A percentile compares a stretch with the other conserved stretches of the same genome.
These are phyloP conservation scores for Pyrocoelia pectoralis DNA, from an alignment of 2,888 invertebrate species.

Conservation along the genomic window DNA sequence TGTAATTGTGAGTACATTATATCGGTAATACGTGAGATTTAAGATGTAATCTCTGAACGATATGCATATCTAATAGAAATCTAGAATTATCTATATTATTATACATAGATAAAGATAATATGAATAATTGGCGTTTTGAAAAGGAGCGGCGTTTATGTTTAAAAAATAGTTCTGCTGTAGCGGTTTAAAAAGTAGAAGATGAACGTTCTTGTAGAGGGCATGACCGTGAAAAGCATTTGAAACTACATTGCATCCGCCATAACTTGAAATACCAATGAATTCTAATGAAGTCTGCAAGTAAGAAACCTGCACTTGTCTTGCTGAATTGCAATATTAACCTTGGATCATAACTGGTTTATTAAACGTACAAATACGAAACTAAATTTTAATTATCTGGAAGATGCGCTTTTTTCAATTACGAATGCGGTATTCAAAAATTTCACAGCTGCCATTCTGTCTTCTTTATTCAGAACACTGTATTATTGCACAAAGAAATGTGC, in stretches of 20 bases:
- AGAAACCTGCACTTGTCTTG: conserved; percentile 13
- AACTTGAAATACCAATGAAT: conserved; percentile 37
- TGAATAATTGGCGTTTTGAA: too few relatives aligned
- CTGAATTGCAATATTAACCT: conserved; percentile 15
- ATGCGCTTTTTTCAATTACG: not conserved
- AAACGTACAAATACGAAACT: conserved; percentile 3
- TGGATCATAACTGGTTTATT: conserved; percentile 28
- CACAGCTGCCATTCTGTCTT: not conserved
- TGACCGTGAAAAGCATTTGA: conserved; percentile 37
- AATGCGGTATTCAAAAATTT: not conserved
- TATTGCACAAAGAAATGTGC: not conserved
- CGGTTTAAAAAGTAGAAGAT: conserved; percentile 7
- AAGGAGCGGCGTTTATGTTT: too few relatives aligned
- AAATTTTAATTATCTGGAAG: not conserved
- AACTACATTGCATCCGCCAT: conserved; percentile 35
- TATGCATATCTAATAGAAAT: not conserved
- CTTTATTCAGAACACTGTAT: not conserved
- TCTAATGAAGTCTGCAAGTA: conserved; percentile 38
- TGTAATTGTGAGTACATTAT: not conserved
- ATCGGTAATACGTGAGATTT: not conserved
- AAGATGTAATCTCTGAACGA: not conserved
- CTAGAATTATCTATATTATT: too few relatives aligned
- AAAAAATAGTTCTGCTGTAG: too few relatives aligned
- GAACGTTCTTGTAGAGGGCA: conserved; percentile 37
- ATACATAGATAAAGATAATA: too few relatives aligned